Evolutionary conservation across 2,797 vertebrate species (phyloP).

Genomic region (Epinephelus malabaricus): DNA sequence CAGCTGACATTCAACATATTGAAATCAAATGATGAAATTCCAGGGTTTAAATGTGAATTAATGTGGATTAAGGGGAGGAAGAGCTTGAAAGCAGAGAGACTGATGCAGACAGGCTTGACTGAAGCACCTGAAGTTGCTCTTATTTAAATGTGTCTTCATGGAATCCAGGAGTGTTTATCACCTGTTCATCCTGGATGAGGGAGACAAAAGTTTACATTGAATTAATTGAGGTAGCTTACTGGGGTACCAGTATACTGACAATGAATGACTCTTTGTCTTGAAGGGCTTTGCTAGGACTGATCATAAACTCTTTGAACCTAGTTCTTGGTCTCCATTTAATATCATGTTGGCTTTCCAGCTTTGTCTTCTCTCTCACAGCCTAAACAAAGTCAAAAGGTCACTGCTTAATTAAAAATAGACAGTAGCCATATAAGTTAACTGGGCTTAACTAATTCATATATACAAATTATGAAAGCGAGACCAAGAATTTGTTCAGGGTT

Average conservation of each 20-base stretch:
- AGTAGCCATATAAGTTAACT: neutral
- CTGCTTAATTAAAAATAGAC: neutral
- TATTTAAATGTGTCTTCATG: conserved; percentile 14
- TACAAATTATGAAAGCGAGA: neutral
- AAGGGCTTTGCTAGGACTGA: conserved; percentile 46
- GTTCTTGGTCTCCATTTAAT: neutral
- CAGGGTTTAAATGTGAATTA: neutral
- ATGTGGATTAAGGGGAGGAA: neutral
- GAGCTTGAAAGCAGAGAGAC: neutral
- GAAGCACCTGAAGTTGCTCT: neutral
- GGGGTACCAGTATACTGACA: conserved; percentile 6
- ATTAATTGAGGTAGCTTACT: neutral
- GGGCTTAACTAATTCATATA: neutral
- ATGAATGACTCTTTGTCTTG: neutral
- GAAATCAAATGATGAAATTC: neutral
- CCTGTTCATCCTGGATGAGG: conserved; percentile 13
- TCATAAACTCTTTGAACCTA: neutral
- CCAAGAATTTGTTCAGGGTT: neutral
- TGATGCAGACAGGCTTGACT: neutral
- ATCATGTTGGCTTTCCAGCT: neutral
- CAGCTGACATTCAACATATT: conserved; percentile 17
- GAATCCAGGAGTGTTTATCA: conserved; percentile 25
- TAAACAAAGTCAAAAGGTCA: neutral
- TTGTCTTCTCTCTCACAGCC: neutral
- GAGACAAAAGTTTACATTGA: conserved; percentile 22